These are phyloP conservation scores for Idris sp. DNA, from an alignment of 1,140 invertebrate genomes.

Conservation along the genomic window DNA sequence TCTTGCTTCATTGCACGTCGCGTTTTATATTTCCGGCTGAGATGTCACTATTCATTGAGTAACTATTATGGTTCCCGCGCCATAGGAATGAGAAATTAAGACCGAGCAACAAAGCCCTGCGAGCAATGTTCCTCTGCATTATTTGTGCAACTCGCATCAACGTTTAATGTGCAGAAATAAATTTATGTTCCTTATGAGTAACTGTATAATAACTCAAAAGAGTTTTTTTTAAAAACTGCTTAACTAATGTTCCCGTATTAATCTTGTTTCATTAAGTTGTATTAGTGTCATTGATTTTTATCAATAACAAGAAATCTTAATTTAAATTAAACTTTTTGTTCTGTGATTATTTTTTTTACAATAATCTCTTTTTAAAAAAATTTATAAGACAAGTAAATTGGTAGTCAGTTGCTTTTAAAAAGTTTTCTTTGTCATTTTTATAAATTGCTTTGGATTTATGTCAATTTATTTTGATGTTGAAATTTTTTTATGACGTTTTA, in stretches of 20 bases:
- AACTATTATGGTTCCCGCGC: slow-evolving; percentile 27
- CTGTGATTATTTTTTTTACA: no score
- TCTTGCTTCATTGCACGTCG: slow-evolving; percentile 34
- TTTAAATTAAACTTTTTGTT: no score
- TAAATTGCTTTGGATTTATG: no score
- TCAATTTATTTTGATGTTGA: no score
- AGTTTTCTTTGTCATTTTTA: no score
- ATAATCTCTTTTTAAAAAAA: no score
- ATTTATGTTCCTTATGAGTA: slow-evolving; percentile 15
- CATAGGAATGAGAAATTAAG: slow-evolving; percentile 34
- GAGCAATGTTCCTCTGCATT: slow-evolving; percentile 8
- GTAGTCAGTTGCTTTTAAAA: no score
- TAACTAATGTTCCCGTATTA: background rate
- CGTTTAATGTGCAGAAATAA: slow-evolving; percentile 15
- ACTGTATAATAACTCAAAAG: slow-evolving; percentile 19
- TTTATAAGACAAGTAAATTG: no score
- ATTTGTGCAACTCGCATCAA: slow-evolving; percentile 17
- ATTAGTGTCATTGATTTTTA: background rate
- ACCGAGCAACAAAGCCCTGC: slow-evolving; percentile 8
- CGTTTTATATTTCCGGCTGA: slow-evolving; percentile 66
- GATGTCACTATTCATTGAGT: slow-evolving; percentile 51
- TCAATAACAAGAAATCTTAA: no score
- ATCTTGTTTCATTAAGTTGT: no score
- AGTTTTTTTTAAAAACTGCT: background rate
- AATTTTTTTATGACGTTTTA: no score